Percentiles rank a stretch among this genome's conserved stretches.
phyloP scores from a whole-genome alignment of 1,140 invertebrate species.

The Drosophila neocordata region DNA sequence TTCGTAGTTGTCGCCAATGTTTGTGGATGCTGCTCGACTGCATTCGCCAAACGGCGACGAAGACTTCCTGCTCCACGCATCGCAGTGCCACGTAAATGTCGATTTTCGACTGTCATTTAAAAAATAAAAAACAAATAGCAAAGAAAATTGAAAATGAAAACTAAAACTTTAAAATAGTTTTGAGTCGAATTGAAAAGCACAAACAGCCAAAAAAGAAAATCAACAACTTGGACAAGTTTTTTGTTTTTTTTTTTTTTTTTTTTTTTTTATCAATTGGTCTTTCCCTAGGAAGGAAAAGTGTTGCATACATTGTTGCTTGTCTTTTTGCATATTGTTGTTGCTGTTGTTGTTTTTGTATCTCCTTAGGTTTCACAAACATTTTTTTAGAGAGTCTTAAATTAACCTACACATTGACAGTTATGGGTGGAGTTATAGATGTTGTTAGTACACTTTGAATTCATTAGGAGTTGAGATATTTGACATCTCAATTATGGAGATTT shows the following conservation, averaged over 20 bases:
- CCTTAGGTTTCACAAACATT: background rate
- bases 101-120: slow-evolving; percentile 1
- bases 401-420: background rate
- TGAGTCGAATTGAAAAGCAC: background rate
- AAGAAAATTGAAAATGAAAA: background rate
- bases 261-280: background rate
- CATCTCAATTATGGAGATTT: background rate
- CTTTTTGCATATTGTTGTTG: background rate
- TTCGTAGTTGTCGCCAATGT: slow-evolving; percentile 57
- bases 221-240: slow-evolving; percentile 1
- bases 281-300: background rate
- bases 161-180: slow-evolving; percentile 2
- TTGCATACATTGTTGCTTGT: background rate
- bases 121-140: background rate
- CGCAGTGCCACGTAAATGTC: background rate
- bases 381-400: background rate
- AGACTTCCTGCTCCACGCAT: slow-evolving; percentile 45
- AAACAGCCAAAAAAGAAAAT: slow-evolving; percentile 4
- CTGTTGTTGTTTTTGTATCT: background rate
- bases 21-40: slow-evolving; percentile 38
- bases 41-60: slow-evolving; percentile 19
- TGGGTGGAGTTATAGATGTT: background rate
- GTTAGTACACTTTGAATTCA: slow-evolving; percentile 1
- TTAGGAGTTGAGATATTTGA: slow-evolving; percentile 1
- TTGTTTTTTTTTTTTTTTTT: background rate